Evolutionary conservation across 2,113 vertebrate genomes (phyloP), one percentile per base, ranked within the genome.

Genomic region (Galeopterus variegatus): DNA sequence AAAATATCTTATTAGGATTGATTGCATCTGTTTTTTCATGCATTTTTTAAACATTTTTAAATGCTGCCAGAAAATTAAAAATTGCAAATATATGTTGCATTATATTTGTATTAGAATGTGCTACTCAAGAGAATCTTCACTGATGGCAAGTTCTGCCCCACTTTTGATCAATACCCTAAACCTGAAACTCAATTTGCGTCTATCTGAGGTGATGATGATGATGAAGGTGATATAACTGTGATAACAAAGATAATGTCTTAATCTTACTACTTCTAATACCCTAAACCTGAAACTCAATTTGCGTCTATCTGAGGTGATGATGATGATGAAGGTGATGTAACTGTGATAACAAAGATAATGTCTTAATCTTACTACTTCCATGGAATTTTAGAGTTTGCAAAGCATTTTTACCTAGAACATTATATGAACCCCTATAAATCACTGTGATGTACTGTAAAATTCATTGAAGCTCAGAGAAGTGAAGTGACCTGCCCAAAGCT

Each of bases 1-100:
- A 95, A 70, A 79, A 73, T 89, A 56, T 11, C 54, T 41, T 52
- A 56, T 36, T 67, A 33, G 54, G 84, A 58, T 91, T 95, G 50
- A 89, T 84, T 64, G 89, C 12, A 56, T 31, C 24, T 36, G 3
- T 23, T 52, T 17, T 28, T 48, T 64, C 89, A 95, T 84, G 18
- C 1, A 45, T 90, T 67, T 77, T 60, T 79, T 82, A 65, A 64
- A 12, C 3, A 28, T 52, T n/a, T 77, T 3, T 48, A 50, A 94
- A 65, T 91, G 17, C 13, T 70, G 6, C 15, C 76, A 69, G 18
- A 81, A 84, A n/a, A 41, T 80, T 77, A 36, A 48, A 81, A 93
- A 41, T 75, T 56, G 14, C 10, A 52, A 18, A 33, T 33, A 21
- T 10, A 69, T 90, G 2, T 88, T 60, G 36, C 1, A 31, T 45